These are phyloP conservation scores for Chelon labrosus DNA, from an alignment of 2,797 vertebrate genomes.

Conservation along the genomic window DNA sequence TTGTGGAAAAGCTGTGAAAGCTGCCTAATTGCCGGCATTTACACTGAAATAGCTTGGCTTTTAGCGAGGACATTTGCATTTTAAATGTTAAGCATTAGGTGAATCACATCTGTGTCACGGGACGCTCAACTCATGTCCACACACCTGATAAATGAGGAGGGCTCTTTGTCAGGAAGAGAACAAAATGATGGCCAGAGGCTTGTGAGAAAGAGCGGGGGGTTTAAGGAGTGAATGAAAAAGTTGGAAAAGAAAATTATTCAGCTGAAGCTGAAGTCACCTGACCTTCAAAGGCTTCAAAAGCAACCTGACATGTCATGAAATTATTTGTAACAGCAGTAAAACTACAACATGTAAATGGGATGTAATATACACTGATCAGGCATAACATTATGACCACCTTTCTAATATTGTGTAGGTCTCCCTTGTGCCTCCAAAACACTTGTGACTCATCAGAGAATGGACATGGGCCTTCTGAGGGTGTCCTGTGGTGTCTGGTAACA, in stretches of 20 bases:
- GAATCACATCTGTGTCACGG: not conserved
- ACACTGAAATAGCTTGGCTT: not conserved
- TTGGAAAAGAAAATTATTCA: not conserved
- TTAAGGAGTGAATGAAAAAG: not conserved
- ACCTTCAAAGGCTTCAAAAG: too few relatives aligned
- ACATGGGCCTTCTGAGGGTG: too few relatives aligned
- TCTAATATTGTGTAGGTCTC: too few relatives aligned
- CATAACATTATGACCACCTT: too few relatives aligned
- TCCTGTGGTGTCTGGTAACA: too few relatives aligned
- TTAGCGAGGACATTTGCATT: slow-evolving; percentile 22
- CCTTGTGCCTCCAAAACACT: too few relatives aligned
- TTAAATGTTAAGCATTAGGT: not conserved
- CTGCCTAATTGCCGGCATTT: not conserved
- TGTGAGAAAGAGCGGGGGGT: not conserved
- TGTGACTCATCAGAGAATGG: too few relatives aligned
- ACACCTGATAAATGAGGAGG: not conserved
- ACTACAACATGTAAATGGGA: too few relatives aligned
- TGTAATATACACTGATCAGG: too few relatives aligned
- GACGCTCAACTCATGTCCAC: not conserved
- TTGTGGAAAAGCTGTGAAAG: not conserved
- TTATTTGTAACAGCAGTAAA: too few relatives aligned
- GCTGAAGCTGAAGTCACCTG: too few relatives aligned
- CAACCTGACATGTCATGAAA: too few relatives aligned
- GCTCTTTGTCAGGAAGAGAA: not conserved
- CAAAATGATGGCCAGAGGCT: not conserved